Conservation (phyloP, 2,113 vertebrate species). For the Thryonomys swinderianus region DNA sequence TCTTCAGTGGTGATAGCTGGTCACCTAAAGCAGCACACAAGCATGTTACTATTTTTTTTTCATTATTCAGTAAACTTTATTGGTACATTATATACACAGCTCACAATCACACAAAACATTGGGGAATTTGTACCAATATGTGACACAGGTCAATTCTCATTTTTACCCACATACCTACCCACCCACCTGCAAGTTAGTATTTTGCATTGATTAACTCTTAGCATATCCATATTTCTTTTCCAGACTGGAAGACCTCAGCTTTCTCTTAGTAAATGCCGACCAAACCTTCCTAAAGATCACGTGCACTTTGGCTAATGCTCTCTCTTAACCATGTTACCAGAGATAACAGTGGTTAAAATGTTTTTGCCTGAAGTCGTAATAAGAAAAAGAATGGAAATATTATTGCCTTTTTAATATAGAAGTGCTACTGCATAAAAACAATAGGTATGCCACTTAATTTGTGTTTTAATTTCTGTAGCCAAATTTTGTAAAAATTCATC, state of each 20-base stretch:
- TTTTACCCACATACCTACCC: no score
- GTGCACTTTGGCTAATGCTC: not conserved
- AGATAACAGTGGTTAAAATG: not conserved
- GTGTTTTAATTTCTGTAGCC: slow-evolving; percentile 11
- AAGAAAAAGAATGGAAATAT: not conserved
- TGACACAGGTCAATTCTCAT: no score
- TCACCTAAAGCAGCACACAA: not conserved
- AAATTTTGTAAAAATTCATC: not conserved
- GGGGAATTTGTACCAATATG: no score
- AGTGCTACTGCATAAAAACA: not conserved
- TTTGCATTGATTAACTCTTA: slow-evolving; percentile 33
- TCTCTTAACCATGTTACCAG: not conserved
- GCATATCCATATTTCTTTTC: not conserved
- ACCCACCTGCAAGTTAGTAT: not conserved
- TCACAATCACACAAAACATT: no score
- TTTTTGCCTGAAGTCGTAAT: slow-evolving; percentile 10
- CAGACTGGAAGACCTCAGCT: not conserved
- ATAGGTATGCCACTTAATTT: not conserved
- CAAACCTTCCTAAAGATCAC: not conserved
- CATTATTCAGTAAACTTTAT: no score
- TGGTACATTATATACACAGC: no score
- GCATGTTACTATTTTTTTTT: not conserved
- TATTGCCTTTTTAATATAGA: slow-evolving; percentile 34
- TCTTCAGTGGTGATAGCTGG: not conserved
- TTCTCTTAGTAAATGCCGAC: not conserved